Evolutionary conservation across 2,113 vertebrate species (phyloP).

Genomic region (Podocnemis expansa): DNA sequence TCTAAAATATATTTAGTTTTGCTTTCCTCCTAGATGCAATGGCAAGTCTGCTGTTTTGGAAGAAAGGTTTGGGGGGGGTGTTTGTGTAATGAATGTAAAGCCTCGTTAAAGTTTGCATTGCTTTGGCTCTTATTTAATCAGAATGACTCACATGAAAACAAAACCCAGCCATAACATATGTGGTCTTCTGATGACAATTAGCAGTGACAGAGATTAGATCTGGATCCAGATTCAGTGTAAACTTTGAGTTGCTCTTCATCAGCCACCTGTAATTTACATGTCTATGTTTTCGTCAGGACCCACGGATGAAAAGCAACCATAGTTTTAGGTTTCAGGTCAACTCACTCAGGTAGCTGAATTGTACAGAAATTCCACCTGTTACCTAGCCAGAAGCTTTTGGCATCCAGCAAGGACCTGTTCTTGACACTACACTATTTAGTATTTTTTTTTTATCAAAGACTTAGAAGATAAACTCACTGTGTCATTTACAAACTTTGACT

Average conservation of each 20-base stretch:
- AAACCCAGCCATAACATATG: rapidly evolving
- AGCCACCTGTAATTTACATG: background rate
- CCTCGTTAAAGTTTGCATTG: background rate
- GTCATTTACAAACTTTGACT: too few relatives aligned
- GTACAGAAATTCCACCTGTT: rapidly evolving
- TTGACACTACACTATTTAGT: background rate
- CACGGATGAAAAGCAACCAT: rapidly evolving
- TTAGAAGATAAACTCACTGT: too few relatives aligned
- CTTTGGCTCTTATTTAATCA: background rate
- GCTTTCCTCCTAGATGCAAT: background rate
- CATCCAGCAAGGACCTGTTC: rapidly evolving
- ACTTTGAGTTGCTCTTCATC: background rate
- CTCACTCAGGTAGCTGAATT: rapidly evolving
- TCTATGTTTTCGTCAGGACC: background rate
- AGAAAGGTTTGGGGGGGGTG: background rate
- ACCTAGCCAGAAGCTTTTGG: background rate
- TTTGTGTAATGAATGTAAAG: background rate
- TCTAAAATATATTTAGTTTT: too few relatives aligned
- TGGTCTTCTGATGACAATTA: background rate
- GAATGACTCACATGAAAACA: background rate
- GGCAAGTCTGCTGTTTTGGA: background rate
- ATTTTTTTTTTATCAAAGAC: rapidly evolving
- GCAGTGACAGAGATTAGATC: background rate
- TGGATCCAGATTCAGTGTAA: background rate
- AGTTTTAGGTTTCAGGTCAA: rapidly evolving